Evolutionary conservation across 2,113 vertebrate genomes (phyloP).

Genomic region (Dicerorhinus sumatrensis): DNA sequence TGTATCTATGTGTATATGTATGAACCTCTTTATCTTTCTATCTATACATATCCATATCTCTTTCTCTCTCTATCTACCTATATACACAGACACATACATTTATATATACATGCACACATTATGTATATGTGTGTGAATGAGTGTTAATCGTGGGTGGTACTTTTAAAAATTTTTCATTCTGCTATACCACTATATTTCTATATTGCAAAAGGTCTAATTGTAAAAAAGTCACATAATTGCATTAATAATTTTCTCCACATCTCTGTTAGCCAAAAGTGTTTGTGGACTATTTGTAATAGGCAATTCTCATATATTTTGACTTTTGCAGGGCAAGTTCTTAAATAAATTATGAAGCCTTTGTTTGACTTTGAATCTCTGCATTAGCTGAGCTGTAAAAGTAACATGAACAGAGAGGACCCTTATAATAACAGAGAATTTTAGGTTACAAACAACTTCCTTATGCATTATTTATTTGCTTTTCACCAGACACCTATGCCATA

Average conservation of each 20-base stretch:
- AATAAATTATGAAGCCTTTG: not conserved
- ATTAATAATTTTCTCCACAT: not conserved
- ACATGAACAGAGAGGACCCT: not conserved
- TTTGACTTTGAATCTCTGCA: not conserved
- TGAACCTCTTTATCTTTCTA: not conserved
- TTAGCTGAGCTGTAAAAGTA: not conserved
- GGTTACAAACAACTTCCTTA: not conserved
- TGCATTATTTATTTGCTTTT: slow-evolving; percentile 35
- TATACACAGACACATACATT: rapidly evolving
- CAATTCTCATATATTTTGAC: not conserved
- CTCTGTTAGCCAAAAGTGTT: not conserved
- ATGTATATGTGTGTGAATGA: not conserved
- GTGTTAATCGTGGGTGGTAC: rapidly evolving
- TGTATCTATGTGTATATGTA: not conserved
- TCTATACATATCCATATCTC: not conserved
- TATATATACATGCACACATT: not conserved
- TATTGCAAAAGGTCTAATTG: not conserved
- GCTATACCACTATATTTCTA: not conserved
- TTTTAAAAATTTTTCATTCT: not conserved
- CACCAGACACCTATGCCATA: not conserved
- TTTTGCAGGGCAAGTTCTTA: not conserved
- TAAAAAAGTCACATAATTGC: not conserved
- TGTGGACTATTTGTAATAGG: not conserved
- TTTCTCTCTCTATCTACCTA: too few species aligned
- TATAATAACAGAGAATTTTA: slow-evolving; percentile 5